A percentile compares a stretch with the other conserved stretches of the same genome.
These are phyloP conservation scores for Halisarca cf. caerulea DNA, from an alignment of 37 sponge, comb jelly and placozoan species.

Conservation along the genomic window DNA sequence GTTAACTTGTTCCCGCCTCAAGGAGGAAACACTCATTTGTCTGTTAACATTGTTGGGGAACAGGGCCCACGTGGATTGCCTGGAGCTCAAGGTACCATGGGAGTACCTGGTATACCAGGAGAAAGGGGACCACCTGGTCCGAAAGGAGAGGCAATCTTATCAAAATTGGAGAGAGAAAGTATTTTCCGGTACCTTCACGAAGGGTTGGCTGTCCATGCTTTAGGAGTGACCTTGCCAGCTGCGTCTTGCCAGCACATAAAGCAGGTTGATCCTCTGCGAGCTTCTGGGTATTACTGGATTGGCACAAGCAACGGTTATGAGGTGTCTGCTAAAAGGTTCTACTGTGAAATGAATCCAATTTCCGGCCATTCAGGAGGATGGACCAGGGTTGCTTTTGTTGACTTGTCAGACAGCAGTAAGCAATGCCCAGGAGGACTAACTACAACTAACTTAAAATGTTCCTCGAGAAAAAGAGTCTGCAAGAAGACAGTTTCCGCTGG, in stretches of 20 bases:
- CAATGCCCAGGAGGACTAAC: background rate
- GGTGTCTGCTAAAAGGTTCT: background rate
- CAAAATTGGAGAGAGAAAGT: too few species aligned
- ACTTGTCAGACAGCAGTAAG: background rate
- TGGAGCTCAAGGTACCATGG: too few species aligned
- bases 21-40: too few species aligned
- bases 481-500: background rate
- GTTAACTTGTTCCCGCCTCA: too few species aligned
- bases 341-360: background rate
- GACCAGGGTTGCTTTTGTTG: background rate
- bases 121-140: too few species aligned
- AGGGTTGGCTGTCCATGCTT: too few species aligned
- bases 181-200: too few species aligned
- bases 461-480: background rate
- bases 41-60: too few species aligned
- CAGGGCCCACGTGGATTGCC: too few species aligned
- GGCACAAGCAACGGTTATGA: background rate
- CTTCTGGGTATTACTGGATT: background rate
- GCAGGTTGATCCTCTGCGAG: background rate
- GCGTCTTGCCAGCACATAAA: background rate
- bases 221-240: background rate
- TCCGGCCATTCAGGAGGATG: background rate
- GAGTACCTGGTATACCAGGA: too few species aligned
- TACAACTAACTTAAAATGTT: too few species aligned
- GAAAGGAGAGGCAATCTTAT: too few species aligned